These are phyloP conservation scores for Ctenicera cuprea DNA, from an alignment of 2,888 invertebrate genomes.

Conservation along the genomic window DNA sequence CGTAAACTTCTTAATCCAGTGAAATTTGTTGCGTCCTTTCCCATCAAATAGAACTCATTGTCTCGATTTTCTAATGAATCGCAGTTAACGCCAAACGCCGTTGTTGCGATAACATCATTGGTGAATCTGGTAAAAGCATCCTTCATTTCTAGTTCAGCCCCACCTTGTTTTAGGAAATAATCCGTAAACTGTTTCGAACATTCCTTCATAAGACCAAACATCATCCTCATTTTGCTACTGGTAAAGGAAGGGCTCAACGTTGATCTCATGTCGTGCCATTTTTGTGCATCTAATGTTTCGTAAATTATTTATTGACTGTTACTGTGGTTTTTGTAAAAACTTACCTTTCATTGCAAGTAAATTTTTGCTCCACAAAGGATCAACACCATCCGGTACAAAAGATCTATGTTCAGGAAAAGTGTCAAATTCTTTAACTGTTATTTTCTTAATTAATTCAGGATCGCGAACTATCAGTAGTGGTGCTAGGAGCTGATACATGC, in stretches of 20 bases:
- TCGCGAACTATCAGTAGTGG: conserved; percentile 75
- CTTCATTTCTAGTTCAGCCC: conserved; percentile 67
- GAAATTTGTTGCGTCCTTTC: conserved; percentile 72
- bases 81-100: conserved; percentile 74
- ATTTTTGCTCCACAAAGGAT: conserved; percentile 74
- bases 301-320: no score
- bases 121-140: conserved; percentile 72
- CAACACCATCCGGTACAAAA: conserved; percentile 65
- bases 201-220: conserved; percentile 63
- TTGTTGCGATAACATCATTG: conserved; percentile 75
- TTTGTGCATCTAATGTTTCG: conserved; percentile 1
- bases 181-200: conserved; percentile 57
- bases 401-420: conserved; percentile 74
- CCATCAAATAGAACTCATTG: conserved; percentile 75
- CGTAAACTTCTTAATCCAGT: conserved; percentile 56
- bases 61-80: conserved; percentile 74
- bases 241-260: conserved; percentile 70
- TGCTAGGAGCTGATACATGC: conserved; percentile 58
- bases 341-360: conserved; percentile 43
- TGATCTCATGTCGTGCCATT: conserved; percentile 69
- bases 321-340: not conserved
- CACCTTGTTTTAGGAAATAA: conserved; percentile 57
- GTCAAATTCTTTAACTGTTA: conserved; percentile 77
- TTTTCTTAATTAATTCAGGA: conserved; percentile 76
- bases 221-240: conserved; percentile 67